phyloP scores from a whole-genome alignment of 2,113 vertebrate species.

The Pteruthius melanotis region DNA sequence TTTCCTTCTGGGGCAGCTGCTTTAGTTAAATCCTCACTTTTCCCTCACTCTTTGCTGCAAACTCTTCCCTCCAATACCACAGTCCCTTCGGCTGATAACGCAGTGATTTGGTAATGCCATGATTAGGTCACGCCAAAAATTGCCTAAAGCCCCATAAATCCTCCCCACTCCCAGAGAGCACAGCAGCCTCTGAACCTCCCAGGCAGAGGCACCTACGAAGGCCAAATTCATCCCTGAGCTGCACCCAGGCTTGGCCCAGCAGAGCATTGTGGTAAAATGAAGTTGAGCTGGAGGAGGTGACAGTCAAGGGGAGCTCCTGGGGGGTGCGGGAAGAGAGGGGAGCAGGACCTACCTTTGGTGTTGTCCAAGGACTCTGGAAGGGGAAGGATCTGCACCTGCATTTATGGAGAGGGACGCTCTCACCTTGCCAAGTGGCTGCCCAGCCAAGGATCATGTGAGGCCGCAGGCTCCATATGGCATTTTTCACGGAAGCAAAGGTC shows the following conservation, averaged over 20 bases:
- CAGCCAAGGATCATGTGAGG: neutral
- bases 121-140: neutral
- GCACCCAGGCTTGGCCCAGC: neutral
- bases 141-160: neutral
- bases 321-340: fast-evolving
- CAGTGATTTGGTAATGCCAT: fast-evolving
- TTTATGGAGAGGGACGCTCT: neutral
- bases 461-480: constrained; percentile 21
- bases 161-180: fast-evolving
- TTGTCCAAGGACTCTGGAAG: neutral
- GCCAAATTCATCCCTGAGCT: neutral
- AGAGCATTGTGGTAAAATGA: fast-evolving
- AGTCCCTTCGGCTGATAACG: fast-evolving
- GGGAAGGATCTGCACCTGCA: neutral
- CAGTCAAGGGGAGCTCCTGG: neutral
- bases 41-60: neutral
- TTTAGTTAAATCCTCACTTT: neutral
- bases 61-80: fast-evolving
- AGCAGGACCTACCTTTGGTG: neutral
- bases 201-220: neutral
- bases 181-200: neutral
- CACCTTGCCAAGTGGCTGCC: neutral
- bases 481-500: constrained; percentile 5
- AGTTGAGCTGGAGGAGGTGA: neutral
- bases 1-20: neutral